Evolutionary conservation across 2,888 invertebrate species (phyloP), one percentile per base, ranked within the genome.

Genomic region (Hyposoter dolosus): DNA sequence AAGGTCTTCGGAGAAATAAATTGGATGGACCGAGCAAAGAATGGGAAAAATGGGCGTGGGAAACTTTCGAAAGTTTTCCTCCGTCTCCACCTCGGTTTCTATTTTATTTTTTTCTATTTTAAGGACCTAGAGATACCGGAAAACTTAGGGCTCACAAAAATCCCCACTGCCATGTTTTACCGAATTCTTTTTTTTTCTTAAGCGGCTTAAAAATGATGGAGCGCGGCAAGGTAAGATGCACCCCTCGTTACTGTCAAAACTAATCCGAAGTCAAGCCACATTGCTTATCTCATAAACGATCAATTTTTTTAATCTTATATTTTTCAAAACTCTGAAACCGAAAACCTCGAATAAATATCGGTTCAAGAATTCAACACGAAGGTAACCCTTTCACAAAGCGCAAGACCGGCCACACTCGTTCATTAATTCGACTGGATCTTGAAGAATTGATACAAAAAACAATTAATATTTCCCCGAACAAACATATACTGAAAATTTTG

Each of bases 191-290:
- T 75, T 81, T 82, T 87, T 83, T 88, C 90, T 72, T 91, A 92
- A 88, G 91, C 92, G 86, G 89, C 88, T 63, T 82, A 66, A 88
- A 50, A n/a, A 86, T 65, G 90, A 81, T 90, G 84, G 90, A 90
- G 80, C 89, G 88, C 75, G 92, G 91, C 88, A 92, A 90, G 90
- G 91, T 91, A 92, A 80, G 66, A 47, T 15, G 50, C 74, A 68
- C 15, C 40, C 32, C 69, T 45, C 23, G 40, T 71, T 10, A 56
- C 23, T 43, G 32, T 40, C 15, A 53, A 71, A 50, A 56, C 19
- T 60, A 50, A 72, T 19, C n/a, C 17, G 19, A 19, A 28, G 71
- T 43, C 23, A 28, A 28, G 10, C 3, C 23, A 56, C n/a, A 56
- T 56, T 28, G 12, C 23, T 56, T 56, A 1, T 56, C 28, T 56